Base-by-base conservation (phyloP, 2,113 vertebrate genomes). In the Drymodes brunneopygia region DNA sequence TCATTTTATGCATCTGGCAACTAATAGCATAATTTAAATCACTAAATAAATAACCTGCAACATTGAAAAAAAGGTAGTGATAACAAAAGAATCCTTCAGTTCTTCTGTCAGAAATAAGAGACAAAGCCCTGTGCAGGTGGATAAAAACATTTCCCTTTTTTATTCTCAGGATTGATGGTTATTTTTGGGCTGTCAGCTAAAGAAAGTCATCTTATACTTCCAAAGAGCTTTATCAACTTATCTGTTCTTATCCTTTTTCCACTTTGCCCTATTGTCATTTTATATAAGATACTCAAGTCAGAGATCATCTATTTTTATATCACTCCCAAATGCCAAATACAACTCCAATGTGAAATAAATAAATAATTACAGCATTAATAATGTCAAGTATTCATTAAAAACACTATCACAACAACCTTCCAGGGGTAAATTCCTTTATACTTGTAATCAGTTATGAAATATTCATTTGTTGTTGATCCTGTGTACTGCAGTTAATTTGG, bases 371-470 rank as follows among this genome's bases (percentile, higher is more conserved):
- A 57, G 12, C 40, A 93, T 90, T 95, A 95, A 95, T 93, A 95
- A 94, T 81, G 79, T 94, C 95, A 96, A 94, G 33, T 89, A 88
- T 91, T 95, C 83, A 93, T 96, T 95, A 84, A 95, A 92, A 96
- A 61, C 35, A 71, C 28, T 86, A 73, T 84, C 65, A 95, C 81
- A 95, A 73, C 72, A 92, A 57, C 83, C 57, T 96, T 96, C 56
- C 64, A 91, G 56, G 71, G 87, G 24, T 72, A 82, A 38, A 83
- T 93, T 95, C n/a, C 94, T 95, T 85, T 91, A 92, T 92, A 61
- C 58, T 91, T 93, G 33, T 73, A 93, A 92, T 81, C 73, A 87
- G 48, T 72, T 95, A 95, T 95, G 56, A 97, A 96, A 97, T 94
- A 97, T 94, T 95, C 71, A 97, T 94, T 90, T 95, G 90, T 91